Evolutionary conservation across 2,888 invertebrate genomes (phyloP), one percentile per base, ranked within the genome.

Genomic region (Hydroisotoma schaefferi): DNA sequence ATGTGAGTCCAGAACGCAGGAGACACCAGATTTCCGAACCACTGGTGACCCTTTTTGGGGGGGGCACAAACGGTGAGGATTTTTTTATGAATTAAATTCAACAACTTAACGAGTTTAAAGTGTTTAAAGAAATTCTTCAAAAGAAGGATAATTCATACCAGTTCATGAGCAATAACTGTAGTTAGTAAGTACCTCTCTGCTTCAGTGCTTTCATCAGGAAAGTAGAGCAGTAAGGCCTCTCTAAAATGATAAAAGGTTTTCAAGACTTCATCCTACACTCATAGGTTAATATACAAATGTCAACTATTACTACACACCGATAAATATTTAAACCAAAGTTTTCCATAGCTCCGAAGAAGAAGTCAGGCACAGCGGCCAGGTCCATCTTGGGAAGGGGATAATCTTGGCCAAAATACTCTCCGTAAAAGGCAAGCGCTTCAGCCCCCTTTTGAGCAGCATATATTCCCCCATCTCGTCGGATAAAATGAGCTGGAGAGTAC

Each of bases 321-420:
- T 56, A 60, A 43, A 61, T 57, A 6, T 57, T 53, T 2, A 61
- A 27, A 6, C 61, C 61, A 43, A 38, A 57, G 44, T 61, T 61
- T 53, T 61, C 61, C 61, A 61, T 61, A n/a, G 57, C 61, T 10
- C 61, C 61, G 18, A 57, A 61, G 2, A 55, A 22, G 51, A 61
- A 61, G 2, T 53, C 47, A 18, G 61, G 57, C 2, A 61, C 57
- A n/a, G 54, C 57, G 6, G 57, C 61, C 10, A 48, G 43, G 38
- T 61, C 61, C 43, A 61, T 54, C 22, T 61, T 61, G 26, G n/a
- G 25, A 57, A 61, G 54, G 2, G 61, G 61, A 29, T 55, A 61
- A 1, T 47, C 43, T 25, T 61, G 53, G 25, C 49, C 49, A 26
- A 61, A 61, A 20, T 57, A 57, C 6, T 53, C 46, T 8, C 49